Conservation (phyloP, 2,888 invertebrate species). For the Catocala sponsa region DNA sequence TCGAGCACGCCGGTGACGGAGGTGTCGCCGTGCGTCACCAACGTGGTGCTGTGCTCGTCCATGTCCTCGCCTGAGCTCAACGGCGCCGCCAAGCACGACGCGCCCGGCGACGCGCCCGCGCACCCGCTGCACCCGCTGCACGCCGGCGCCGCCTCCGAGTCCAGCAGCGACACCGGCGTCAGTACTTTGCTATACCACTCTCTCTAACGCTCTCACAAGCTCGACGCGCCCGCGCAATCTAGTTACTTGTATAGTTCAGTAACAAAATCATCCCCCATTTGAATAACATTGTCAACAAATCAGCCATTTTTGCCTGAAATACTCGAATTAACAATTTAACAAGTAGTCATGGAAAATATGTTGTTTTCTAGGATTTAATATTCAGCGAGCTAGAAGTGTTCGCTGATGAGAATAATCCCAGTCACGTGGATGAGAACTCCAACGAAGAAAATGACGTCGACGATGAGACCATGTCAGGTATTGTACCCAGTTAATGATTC, state of each 20-base stretch:
- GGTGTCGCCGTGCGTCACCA: conserved; percentile 42
- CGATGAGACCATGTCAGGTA: conserved; percentile 94
- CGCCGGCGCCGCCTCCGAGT: conserved; percentile 66
- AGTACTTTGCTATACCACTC: conserved; percentile 53
- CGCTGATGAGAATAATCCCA: conserved; percentile 87
- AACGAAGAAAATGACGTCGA: conserved; percentile 96
- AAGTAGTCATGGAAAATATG: no score
- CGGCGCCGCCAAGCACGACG: conserved; percentile 43
- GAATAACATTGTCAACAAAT: no score
- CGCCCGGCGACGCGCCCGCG: conserved; percentile 15
- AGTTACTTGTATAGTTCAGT: no score
- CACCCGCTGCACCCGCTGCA: conserved; percentile 32
- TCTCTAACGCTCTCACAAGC: no score
- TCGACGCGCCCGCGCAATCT: conserved; percentile 7
- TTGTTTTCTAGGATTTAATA: conserved; percentile 68
- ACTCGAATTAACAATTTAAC: no score
- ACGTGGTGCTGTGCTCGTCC: conserved; percentile 71
- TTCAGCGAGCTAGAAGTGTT: conserved; percentile 90
- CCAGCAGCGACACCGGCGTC: conserved; percentile 79
- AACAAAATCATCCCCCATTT: no score
- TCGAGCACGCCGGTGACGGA: conserved; percentile 71
- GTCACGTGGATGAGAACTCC: conserved; percentile 90
- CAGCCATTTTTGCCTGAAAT: no score
- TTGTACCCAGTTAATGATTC: neutral
- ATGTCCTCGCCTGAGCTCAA: conserved; percentile 83